Base-by-base conservation (phyloP, 2,797 vertebrate species). In the Siniperca scherzeri region DNA sequence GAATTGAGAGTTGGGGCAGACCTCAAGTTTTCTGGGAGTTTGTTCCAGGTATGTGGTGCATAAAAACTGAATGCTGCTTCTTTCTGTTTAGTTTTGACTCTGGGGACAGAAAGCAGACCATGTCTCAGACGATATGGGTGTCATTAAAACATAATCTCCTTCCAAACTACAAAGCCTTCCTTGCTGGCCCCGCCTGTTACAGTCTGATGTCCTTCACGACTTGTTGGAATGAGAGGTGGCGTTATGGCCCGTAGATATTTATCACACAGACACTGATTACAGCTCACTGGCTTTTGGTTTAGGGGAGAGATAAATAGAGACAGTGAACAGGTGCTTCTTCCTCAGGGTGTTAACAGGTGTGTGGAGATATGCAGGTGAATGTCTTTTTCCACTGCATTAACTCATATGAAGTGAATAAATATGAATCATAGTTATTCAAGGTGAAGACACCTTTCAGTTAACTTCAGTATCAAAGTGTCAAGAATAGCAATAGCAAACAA, bases 341-440 rank as follows among this genome's bases (percentile, higher is more conserved):
- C 82, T 78, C 21, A 46, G 67, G 85, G 74, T 81, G 77, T 74
- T 87, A 88, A 87, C 76, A 90, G 74, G 85, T 89, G 59, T 33
- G 30, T 72, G 7, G 2, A 88, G 76, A 79, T 70, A 82, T 86
- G 71, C 69, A 74, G 59, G 33, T 67, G 25, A 56, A 85, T 77
- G 44, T 19, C 22, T 68, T 70, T 82, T 76, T 83, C 56, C 64
- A 82, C 59, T 70, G 53, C 21, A 57, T 73, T 55, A 46, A n/a
- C 6, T 70, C 57, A 59, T 67, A 19, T 22, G 2, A 52, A 16
- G 30, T 25, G n/a, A 12, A 55, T n/a, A n/a, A n/a, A 12, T n/a
- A 21, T 1, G 3, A 78, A 42, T 66, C 40, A 53, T 44, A 30
- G 30, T 50, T 33, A 17, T 68, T 46, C 36, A 33, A 61, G 8